Base-by-base conservation (phyloP, 64 coral and sea anemone genomes). In the Dendronephthya gigantea region DNA sequence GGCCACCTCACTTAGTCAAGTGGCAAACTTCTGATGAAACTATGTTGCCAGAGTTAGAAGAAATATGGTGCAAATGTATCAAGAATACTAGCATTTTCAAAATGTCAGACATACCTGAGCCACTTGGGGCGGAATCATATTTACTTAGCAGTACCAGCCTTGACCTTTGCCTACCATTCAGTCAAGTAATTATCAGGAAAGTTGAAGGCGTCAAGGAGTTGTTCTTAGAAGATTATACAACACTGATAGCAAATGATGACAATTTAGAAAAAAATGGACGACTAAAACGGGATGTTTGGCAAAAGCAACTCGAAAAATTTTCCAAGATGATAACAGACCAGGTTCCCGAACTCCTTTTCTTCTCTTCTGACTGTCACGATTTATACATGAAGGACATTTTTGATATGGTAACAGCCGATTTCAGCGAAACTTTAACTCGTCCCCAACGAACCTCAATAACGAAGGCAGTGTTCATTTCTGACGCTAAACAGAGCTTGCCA, bases 151-250 rank as follows among this genome's bases (percentile, higher is more conserved):
- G 86, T 25, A 35, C 82, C 50, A 81, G 31, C 27, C 68, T 90
- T 65, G 40, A 83, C 36, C 85, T 96, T 39, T 83, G 88, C 31
- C 92, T 85, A 29, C 93, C 93, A 14, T 92, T 70, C 66, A 86
- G 88, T 11, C 84, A 43, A 31, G 72, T 92, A 49, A 83, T 96
- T 30, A 86, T 69, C 29, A 87, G 41, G 70, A 90, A 89, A 75
- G 82, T 92, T 45, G 93, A 96, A 8, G 81, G 50, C 27, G 30
- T 88, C 30, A 83, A 96, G 34, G 74, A 82, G 23, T 81, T 96
- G n/a, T 92, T 96, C 25, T 33, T 88, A 41, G 90, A 92, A 88
- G 88, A 96, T 49, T 81, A 87, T 39, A 12, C 30, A 39, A 34
- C 30, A 35, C 32, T 79, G 10, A 0, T 34, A 34, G 72, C 34